Evolutionary conservation across 2,888 invertebrate species (phyloP), one percentile per base, ranked within the genome.

Genomic region (Cerastoderma edule): DNA sequence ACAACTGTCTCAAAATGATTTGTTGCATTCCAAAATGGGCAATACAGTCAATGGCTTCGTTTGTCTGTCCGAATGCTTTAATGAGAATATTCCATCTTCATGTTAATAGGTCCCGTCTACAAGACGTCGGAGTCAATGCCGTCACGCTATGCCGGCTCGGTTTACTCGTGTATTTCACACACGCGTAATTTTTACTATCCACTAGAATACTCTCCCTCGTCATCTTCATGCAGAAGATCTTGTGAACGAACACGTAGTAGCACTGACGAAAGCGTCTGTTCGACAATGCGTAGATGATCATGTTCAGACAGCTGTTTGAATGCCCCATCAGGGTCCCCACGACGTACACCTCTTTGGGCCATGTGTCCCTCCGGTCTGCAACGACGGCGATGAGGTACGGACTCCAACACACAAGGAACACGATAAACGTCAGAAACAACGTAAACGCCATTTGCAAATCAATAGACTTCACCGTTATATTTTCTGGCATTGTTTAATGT

Each of bases 261-360:
- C 87, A 86, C 32, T 83, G 80, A 16, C 87, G 66, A 57, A 88
- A 88, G 44, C 78, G 64, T 30, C 70, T 67, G 66, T 88, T 87
- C 22, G 77, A 81, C 60, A 81, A 75, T 1, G 83, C 86, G 69
- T 88, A 88, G 6, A 88, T 78, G 22, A 88, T 76, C 46, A 84
- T 80, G 63, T 88, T 88, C n/a, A 88, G 27, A 30, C 78, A 84
- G 67, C 88, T 88, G 68, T 88, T 88, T 28, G 77, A 83, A 67
- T 88, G 88, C 4, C 86, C 87, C 32, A 88, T 44, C 54, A 85
- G 67, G 1, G 87, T 83, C 10, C 80, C 84, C 3, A 84, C 50
- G 10, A 86, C 82, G 69, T 87, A 88, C 0, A 85, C 64, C 32
- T 83, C 75, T 44, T 84, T 84, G 2, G 86, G 86, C 78, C 82